Conservation (phyloP, 2,113 vertebrate genomes). For the Benitochromis conjunctus region DNA sequence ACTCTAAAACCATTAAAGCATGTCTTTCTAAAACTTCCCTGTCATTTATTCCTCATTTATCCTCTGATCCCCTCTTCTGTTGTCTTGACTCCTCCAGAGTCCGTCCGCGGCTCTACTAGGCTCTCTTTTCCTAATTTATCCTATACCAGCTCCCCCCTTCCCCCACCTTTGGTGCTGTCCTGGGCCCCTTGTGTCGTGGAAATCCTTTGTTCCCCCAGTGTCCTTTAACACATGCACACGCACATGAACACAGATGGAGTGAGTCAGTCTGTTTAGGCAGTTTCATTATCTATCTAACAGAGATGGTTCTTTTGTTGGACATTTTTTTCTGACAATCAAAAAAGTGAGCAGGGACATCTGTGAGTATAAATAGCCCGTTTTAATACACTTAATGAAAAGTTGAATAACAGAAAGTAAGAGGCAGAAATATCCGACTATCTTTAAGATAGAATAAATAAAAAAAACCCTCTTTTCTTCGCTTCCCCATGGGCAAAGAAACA, state of each 20-base stretch:
- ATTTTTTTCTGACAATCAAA: neutral
- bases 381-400: neutral
- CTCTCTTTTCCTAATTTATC: slow-evolving; percentile 45
- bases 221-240: slow-evolving; percentile 29
- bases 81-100: slow-evolving; percentile 31
- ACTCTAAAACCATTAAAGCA: slow-evolving; percentile 68
- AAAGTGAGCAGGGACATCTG: neutral
- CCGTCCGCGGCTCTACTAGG: slow-evolving; percentile 6
- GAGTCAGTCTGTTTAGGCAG: slow-evolving; percentile 19
- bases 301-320: slow-evolving; percentile 27
- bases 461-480: neutral
- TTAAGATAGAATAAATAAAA: neutral
- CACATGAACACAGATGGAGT: slow-evolving; percentile 45
- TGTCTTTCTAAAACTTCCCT: slow-evolving; percentile 48
- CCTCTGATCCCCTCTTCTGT: slow-evolving; percentile 51
- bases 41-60: slow-evolving; percentile 55
- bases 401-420: neutral
- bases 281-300: slow-evolving; percentile 20
- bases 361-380: neutral
- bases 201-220: slow-evolving; percentile 61
- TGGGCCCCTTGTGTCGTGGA: slow-evolving; percentile 59
- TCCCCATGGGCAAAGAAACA: neutral
- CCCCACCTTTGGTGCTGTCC: neutral
- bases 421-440: neutral
- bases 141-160: neutral